Base-by-base conservation (phyloP, 2,888 invertebrate genomes). In the Eupithecia insigniata region DNA sequence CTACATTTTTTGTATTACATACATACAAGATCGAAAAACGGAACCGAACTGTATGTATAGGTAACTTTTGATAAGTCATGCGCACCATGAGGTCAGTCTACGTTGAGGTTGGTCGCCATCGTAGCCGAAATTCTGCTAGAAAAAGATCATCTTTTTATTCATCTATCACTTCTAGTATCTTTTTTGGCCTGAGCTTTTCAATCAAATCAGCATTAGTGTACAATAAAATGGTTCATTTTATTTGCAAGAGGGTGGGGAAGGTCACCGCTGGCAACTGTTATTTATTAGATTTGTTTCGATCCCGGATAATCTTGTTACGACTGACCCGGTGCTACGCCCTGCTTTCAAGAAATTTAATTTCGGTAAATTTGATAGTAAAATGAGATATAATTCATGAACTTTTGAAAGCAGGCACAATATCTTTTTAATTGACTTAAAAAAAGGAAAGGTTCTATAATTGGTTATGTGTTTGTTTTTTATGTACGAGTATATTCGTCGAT, bases 251-350 rank as follows among this genome's bases (percentile, higher is more conserved):
- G 83, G 75, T 66, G 75, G 78, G 78, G 67, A 88, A 89, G 89
- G 88, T 84, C 85, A 80, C 75, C 81, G 80, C 83, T 84, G 86
- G 86, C 89, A 90, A 89, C 89, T 90, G 88, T 84, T 88, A 89
- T 92, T 91, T 92, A 92, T 92, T 92, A 90, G 90, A 91, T 92
- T 92, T 90, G 87, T 89, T 90, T 87, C 88, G 89, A 91, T 88
- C 85, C 84, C 80, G 81, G 87, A 89, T 92, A 92, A 92, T 92
- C 91, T 87, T 83, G 87, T 92, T 91, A 90, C 77, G 70, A 78
- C 80, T 82, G 83, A 81, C 84, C 84, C 79, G 77, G 75, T 74
- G 74, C 73, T 72, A 51, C 68, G 78, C 79, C 82, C 73, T 81
- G 69, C 71, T 77, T 76, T 72, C 70, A 75, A 69, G 70, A 78